Percentiles rank a stretch among this genome's conserved stretches.
Evolutionary conservation across 2,888 invertebrate species (phyloP).

Genomic region (Caenorhabditis sp.): DNA sequence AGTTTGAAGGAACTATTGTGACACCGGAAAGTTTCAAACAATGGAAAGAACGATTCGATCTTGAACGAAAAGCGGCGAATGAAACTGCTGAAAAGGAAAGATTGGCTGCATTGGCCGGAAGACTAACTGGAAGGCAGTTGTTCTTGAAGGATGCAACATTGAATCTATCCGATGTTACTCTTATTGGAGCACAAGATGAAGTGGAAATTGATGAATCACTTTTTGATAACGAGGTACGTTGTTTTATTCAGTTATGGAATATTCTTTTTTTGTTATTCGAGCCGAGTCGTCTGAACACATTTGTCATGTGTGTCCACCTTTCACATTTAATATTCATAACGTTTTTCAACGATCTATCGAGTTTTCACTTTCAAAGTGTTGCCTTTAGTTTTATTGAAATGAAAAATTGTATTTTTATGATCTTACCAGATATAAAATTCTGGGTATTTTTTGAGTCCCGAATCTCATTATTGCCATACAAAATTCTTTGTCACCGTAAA

Average conservation of each 20-base stretch:
- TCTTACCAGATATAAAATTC: no score
- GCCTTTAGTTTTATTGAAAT: no score
- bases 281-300: no score
- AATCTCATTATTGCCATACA: no score
- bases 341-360: no score
- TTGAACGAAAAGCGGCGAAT: conserved; percentile 77
- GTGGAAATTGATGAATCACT: conserved; percentile 92
- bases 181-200: conserved; percentile 74
- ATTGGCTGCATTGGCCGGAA: conserved; percentile 55
- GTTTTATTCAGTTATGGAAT: conserved; percentile 3
- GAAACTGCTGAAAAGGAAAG: conserved; percentile 58
- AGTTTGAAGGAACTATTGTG: conserved; percentile 90
- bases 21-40: conserved; percentile 91
- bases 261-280: no score
- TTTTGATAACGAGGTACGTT: conserved; percentile 76
- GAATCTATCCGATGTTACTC: conserved; percentile 84
- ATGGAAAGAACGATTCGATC: conserved; percentile 93
- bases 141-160: conserved; percentile 91
- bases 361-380: no score
- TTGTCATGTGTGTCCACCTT: no score
- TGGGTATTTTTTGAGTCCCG: no score
- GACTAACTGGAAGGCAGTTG: conserved; percentile 81
- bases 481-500: no score
- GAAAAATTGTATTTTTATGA: no score
- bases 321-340: no score